These are phyloP conservation scores for Malacosoma neustria DNA, from an alignment of 2,888 invertebrate genomes.

Conservation along the genomic window DNA sequence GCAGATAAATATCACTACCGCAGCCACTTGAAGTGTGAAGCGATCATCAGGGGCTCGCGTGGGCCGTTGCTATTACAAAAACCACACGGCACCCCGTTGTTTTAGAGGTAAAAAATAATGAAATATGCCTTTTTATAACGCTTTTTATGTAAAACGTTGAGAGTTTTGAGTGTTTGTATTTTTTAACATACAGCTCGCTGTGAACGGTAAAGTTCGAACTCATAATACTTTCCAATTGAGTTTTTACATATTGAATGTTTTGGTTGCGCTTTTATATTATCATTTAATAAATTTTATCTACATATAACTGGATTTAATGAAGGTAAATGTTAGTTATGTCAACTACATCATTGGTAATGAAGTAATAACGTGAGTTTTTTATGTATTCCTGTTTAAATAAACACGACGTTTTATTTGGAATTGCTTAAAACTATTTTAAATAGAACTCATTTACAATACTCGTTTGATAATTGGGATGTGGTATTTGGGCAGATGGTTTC, in stretches of 20 bases:
- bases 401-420: neutral
- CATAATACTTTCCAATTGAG: conserved; percentile 21
- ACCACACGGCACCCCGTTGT: conserved; percentile 69
- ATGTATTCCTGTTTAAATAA: conserved; percentile 4
- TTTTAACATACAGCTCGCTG: conserved; percentile 45
- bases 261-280: conserved; percentile 21
- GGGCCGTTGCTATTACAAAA: conserved; percentile 60
- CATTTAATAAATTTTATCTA: conserved; percentile 20
- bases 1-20: conserved; percentile 52
- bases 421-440: conserved; percentile 1
- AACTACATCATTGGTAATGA: conserved; percentile 6
- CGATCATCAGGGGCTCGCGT: conserved; percentile 52
- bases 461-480: neutral
- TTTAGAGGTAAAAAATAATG: conserved; percentile 64
- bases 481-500: neutral
- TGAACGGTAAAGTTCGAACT: conserved; percentile 23
- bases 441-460: neutral
- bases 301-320: conserved; percentile 18
- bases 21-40: conserved; percentile 67
- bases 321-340: conserved; percentile 6
- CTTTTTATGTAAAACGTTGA: conserved; percentile 57
- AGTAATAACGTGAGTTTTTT: conserved; percentile 6
- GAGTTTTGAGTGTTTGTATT: conserved; percentile 51
- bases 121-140: conserved; percentile 59
- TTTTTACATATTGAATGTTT: conserved; percentile 17